Conservation (phyloP, 2,888 invertebrate species). For the Rhagonycha fulva region DNA sequence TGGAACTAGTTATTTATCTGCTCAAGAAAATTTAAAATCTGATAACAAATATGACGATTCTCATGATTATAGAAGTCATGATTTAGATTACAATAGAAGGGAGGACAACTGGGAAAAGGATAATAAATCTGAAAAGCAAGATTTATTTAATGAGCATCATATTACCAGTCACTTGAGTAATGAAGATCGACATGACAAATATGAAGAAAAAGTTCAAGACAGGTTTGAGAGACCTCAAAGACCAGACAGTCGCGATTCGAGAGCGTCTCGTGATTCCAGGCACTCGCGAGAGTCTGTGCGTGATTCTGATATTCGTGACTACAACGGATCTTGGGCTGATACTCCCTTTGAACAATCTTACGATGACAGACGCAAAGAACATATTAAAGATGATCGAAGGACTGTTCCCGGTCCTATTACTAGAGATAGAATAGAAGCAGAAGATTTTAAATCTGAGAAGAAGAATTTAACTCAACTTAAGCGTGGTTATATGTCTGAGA, state of each 20-base stretch:
- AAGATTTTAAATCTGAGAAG: conserved; percentile 58
- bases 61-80: conserved; percentile 43
- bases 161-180: conserved; percentile 38
- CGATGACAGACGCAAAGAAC: conserved; percentile 50
- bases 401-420: conserved; percentile 65
- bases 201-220: conserved; percentile 42
- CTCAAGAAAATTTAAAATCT: conserved; percentile 40
- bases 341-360: conserved; percentile 47
- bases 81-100: conserved; percentile 32
- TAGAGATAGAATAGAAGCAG: conserved; percentile 63
- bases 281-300: conserved; percentile 54
- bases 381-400: conserved; percentile 49
- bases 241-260: conserved; percentile 64
- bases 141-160: conserved; percentile 35
- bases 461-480: conserved; percentile 59
- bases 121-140: conserved; percentile 33
- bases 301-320: conserved; percentile 55
- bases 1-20: conserved; percentile 42
- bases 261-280: conserved; percentile 60
- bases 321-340: conserved; percentile 57
- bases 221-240: conserved; percentile 59
- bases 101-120: conserved; percentile 45
- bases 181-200: conserved; percentile 42
- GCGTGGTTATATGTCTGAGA: conserved; percentile 49
- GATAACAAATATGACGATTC: conserved; percentile 52